Evolutionary conservation across 2,888 invertebrate species (phyloP), one percentile per base, ranked within the genome.

Genomic region (Dorcus parallelipipedus): DNA sequence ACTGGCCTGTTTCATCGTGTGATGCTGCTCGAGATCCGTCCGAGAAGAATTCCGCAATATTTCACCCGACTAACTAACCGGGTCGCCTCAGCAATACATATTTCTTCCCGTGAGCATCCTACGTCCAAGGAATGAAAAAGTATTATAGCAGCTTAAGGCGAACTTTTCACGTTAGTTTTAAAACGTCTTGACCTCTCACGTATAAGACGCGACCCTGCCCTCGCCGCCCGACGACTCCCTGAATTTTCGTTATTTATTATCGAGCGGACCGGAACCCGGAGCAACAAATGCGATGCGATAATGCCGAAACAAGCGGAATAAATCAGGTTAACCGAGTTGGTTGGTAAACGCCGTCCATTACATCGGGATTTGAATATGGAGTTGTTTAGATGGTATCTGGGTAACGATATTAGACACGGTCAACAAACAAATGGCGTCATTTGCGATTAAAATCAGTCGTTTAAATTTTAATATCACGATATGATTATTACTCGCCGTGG

Each of bases 381-480:
- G 45, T 59, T 14, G 54, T 52, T 52, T 53, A 49, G 71, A 72
- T 73, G 57, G 51, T 65, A 72, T 73, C 73, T 66, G 52, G 20
- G 57, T 64, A 69, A 70, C 67, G 67, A 71, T 71, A 74, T 73
- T 71, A 71, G 71, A 69, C 70, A 69, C 69, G 71, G 71, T 64
- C 65, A 66, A 64, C 69, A 71, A 73, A 74, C 72, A 72, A 74
- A 74, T 72, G 71, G 69, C 72, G 66, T 68, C 70, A 67, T 71
- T 72, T 67, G 66, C 68, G 75, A 74, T 75, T 73, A 71, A 71
- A 71, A 75, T 75, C 74, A 70, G 70, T 68, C 68, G 70, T 72
- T 73, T 72, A 69, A 71, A 70, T 72, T 73, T 67, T 71, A 71
- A 73, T 72, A 70, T 66, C 63, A 64, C 55, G 59, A 59, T 55